These are phyloP conservation scores for Lithophane ornitopus DNA, from an alignment of 2,888 invertebrate species.

Conservation along the genomic window DNA sequence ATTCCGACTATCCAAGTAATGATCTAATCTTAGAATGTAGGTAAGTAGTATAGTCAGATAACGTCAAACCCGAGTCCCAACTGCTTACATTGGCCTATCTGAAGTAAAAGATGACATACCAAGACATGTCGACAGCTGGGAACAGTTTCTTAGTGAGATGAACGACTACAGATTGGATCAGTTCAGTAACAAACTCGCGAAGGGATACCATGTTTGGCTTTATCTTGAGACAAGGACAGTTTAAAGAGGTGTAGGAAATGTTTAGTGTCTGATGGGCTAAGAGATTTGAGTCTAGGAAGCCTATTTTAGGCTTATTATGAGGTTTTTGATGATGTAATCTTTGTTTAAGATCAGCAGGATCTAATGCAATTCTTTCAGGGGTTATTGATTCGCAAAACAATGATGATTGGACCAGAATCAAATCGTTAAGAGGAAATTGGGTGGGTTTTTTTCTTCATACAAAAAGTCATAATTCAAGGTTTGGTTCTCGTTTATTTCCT, in stretches of 20 bases:
- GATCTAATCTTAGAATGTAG: slow-evolving; percentile 17
- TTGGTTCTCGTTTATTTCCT: too few relatives aligned
- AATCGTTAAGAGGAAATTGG: too few relatives aligned
- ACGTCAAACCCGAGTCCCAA: not conserved
- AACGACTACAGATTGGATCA: slow-evolving; percentile 60
- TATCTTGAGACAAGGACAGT: slow-evolving; percentile 47
- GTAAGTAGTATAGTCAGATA: slow-evolving; percentile 38
- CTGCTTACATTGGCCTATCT: slow-evolving; percentile 22
- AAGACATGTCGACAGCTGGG: slow-evolving; percentile 44
- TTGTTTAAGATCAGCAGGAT: not conserved
- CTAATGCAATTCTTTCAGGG: not conserved
- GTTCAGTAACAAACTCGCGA: slow-evolving; percentile 52
- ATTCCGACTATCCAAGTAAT: slow-evolving; percentile 15
- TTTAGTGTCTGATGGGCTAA: slow-evolving; percentile 29
- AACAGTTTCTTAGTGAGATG: slow-evolving; percentile 65
- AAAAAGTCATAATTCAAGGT: too few relatives aligned
- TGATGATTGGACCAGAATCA: not conserved
- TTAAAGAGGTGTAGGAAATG: slow-evolving; percentile 45
- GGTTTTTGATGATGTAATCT: slow-evolving; percentile 1
- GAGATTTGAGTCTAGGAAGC: slow-evolving; percentile 11
- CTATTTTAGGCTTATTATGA: not conserved
- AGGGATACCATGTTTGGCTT: slow-evolving; percentile 56
- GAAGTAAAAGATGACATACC: slow-evolving; percentile 51
- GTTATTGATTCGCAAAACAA: not conserved
- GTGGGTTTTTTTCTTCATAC: too few relatives aligned